These are phyloP conservation scores for Palythoa heliodiscus DNA, from an alignment of 92 coral and sea anemone genomes.

Conservation along the genomic window DNA sequence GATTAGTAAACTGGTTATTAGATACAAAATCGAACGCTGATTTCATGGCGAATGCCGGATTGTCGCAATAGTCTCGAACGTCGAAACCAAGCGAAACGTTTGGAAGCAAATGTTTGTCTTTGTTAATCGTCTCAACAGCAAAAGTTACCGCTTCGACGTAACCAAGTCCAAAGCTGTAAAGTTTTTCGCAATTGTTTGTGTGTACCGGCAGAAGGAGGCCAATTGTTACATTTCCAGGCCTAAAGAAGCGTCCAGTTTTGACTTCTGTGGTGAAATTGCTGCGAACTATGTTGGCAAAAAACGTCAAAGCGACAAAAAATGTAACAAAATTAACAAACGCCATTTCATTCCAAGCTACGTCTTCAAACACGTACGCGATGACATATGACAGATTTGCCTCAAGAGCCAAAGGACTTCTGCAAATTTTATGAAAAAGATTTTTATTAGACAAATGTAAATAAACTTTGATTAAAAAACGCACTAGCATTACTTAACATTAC, in stretches of 20 bases:
- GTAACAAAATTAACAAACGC: background rate
- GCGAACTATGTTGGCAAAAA: background rate
- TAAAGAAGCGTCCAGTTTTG: slow-evolving; percentile 40
- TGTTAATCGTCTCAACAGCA: slow-evolving; percentile 65
- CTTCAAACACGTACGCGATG: background rate
- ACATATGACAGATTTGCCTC: slow-evolving; percentile 1
- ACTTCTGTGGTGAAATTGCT: background rate
- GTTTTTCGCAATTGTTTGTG: slow-evolving; percentile 64
- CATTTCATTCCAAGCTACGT: slow-evolving; percentile 1
- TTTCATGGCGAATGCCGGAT: slow-evolving; percentile 60
- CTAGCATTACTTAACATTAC: too few relatives aligned
- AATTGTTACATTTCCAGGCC: slow-evolving; percentile 72
- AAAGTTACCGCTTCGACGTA: slow-evolving; percentile 72
- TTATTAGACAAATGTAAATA: slow-evolving; percentile 27
- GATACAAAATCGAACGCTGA: slow-evolving; percentile 65
- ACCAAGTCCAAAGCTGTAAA: slow-evolving; percentile 76
- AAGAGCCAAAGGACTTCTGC: slow-evolving; percentile 16
- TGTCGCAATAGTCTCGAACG: slow-evolving; percentile 77
- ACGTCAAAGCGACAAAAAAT: background rate
- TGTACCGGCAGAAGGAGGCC: slow-evolving; percentile 75
- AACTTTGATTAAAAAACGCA: background rate
- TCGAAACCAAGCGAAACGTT: slow-evolving; percentile 66
- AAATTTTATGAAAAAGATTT: slow-evolving; percentile 7
- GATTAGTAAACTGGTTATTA: slow-evolving; percentile 1
- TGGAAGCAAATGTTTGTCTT: slow-evolving; percentile 58